Conservation (phyloP, 1,140 invertebrate species). For the Macrosteles quadrilineatus region DNA sequence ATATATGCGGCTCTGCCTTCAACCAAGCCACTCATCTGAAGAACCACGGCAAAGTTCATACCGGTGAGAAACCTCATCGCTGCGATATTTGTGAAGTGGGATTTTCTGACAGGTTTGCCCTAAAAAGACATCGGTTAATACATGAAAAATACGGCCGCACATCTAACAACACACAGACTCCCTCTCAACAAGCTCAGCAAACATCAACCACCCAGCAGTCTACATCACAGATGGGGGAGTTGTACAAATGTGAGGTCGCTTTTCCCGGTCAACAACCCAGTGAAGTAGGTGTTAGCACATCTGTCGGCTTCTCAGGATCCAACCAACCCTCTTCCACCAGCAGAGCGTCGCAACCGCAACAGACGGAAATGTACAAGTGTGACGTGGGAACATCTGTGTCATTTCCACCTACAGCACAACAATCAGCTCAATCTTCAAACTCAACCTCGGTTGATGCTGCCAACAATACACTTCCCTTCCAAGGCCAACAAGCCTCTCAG, state of each 20-base stretch:
- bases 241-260: constrained; percentile 37
- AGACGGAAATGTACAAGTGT: neutral
- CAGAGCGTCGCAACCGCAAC: neutral
- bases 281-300: constrained; percentile 28
- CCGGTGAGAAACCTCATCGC: constrained; percentile 50
- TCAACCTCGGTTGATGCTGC: neutral
- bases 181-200: constrained; percentile 37
- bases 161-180: constrained; percentile 43
- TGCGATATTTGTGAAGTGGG: constrained; percentile 87
- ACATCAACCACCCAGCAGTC: constrained; percentile 22
- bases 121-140: constrained; percentile 74
- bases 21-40: constrained; percentile 86
- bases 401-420: constrained; percentile 12
- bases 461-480: neutral
- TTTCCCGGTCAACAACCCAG: constrained; percentile 34
- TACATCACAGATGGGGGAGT: constrained; percentile 28
- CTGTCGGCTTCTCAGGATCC: neutral
- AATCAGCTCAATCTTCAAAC: neutral
- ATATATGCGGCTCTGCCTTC: constrained; percentile 80
- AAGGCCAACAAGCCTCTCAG: constrained; percentile 9
- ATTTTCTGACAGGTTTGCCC: constrained; percentile 78
- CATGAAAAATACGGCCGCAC: constrained; percentile 74
- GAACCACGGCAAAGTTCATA: constrained; percentile 71
- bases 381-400: constrained; percentile 1
- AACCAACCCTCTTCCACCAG: neutral